Base-by-base conservation (phyloP, 2,113 vertebrate species). In the Dasypus novemcinctus region DNA sequence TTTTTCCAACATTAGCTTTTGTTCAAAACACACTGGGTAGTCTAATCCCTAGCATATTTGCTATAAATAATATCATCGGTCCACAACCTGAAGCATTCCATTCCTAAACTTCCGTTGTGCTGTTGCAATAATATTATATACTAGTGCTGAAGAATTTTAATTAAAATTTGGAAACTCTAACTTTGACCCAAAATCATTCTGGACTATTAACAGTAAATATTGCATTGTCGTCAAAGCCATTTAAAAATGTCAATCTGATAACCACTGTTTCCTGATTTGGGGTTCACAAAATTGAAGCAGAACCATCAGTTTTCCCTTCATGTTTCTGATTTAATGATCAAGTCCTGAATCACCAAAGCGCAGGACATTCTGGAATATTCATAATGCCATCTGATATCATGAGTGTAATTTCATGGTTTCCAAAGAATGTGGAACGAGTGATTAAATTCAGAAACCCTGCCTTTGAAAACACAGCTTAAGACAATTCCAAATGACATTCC, bases 391-490 rank as follows among this genome's bases (percentile, higher is more conserved):
- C 61, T 52, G 8, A 82, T 61, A 7, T 6, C n/a, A 13, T 15
- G 7, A 27, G 3, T 52, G 1, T 61, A 27, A 12, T 63, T 46
- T 5, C 25, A 18, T 49, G 4, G 0, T 13, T 33, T 63, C 21
- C 59, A 14, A 69, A 36, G 25, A 14, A 41, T 12, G 7, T 82
- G 29, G 10, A 43, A 8, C 9, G 21, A 63, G 29, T 36, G 57
- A 46, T 21, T 54, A n/a, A 63, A 43, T n/a, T 4, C 3, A 21
- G 59, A n/a, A 27, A 20, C 38, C 71, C 23, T 5, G 9, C 17
- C 25, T 31, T 38, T 57, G 12, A 12, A 88, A 96, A 90, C n/a
- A 18, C 36, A 57, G 78, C 84, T 93, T 49, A 49, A 92, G 71
- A 29, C 29, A 11, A n/a, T 38, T 64, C 54, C 25, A 4, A 14